These are phyloP conservation scores for Myzus persicae DNA, from an alignment of 1,140 invertebrate species.

Conservation along the genomic window DNA sequence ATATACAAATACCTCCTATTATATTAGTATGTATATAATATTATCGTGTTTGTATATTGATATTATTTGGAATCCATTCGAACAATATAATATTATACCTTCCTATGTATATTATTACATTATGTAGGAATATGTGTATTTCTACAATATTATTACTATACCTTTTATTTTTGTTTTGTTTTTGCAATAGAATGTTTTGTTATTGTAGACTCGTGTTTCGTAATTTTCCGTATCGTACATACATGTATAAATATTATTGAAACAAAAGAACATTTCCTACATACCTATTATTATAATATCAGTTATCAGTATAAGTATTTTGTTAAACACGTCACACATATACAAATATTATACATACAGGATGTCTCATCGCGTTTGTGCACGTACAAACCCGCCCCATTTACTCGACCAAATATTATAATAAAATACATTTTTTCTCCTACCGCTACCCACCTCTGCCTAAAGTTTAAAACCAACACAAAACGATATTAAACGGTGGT, in stretches of 20 bases:
- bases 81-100: background rate
- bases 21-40: background rate
- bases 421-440: background rate
- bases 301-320: background rate
- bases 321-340: background rate
- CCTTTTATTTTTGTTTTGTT: slow-evolving; percentile 27
- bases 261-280: background rate
- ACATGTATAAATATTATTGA: background rate
- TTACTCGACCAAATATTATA: background rate
- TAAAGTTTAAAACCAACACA: background rate
- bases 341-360: background rate
- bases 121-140: background rate
- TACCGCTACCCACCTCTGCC: background rate
- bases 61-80: background rate
- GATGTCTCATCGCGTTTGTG: background rate
- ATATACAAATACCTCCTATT: background rate
- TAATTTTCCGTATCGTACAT: background rate
- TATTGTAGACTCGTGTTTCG: background rate
- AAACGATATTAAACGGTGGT: too few species aligned
- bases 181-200: slow-evolving; percentile 36
- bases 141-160: background rate
- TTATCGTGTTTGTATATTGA: background rate
- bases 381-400: background rate
- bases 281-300: background rate
- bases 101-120: background rate